Base-by-base conservation (phyloP, 2,113 vertebrate genomes). In the Malurus alboscapulatus region DNA sequence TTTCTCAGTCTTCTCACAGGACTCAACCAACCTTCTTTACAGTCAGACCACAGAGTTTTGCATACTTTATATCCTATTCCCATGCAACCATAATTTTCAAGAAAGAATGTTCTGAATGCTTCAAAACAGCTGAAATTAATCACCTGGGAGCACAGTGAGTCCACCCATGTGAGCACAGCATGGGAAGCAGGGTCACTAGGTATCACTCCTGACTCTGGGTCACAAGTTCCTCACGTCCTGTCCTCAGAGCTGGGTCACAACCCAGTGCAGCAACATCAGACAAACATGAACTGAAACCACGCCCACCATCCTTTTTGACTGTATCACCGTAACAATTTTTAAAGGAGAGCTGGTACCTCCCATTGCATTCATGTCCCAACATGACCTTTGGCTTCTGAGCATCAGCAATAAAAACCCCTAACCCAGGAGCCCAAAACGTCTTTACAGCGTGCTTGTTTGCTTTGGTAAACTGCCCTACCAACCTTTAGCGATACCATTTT, bases 91-190 rank as follows among this genome's bases (percentile, higher is more conserved):
- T 8, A 63, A 25, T 78, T 94, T 93, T 76, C 34, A 87, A 62
- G 40, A 72, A 75, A 91, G 30, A 73, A 81, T 82, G 82, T 34
- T 65, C 42, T 78, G 74, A 89, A 87, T 85, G 66, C 42, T 69
- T 93, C 61, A 61, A 73, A 95, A 67, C 58, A 72, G 36, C 38
- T 91, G 90, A 78, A 79, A 73, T 84, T 54, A 75, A 72, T 90
- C 53, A 88, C 50, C 61, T 88, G 81, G 77, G 58, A 92, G 71
- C 79, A 79, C 13, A 75, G 24, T 68, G 75, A 81, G 53, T 55
- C 51, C 47, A 67, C 16, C 55, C 77, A 53, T 26, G 17, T 38
- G 53, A 59, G 66, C n/a, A 48, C 10, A 51, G 59, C 24, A 68
- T 7, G 9, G 40, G n/a, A 93, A 90, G 44, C 30, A 81, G 22